These are phyloP conservation scores for Euproctis similis DNA, from an alignment of 2,888 invertebrate species.

Conservation along the genomic window DNA sequence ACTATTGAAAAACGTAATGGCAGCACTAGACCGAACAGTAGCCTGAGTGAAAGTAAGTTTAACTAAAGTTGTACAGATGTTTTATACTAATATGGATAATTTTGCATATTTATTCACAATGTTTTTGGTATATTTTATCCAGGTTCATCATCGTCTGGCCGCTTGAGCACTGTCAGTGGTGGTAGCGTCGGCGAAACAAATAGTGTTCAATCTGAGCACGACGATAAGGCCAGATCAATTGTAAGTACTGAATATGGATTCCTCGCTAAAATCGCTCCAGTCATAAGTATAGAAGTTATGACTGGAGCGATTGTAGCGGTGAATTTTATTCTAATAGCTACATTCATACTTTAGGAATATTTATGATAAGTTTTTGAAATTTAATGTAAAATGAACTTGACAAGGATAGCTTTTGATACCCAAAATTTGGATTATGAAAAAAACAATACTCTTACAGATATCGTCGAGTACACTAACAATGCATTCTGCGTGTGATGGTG, in stretches of 20 bases:
- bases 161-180: conserved; percentile 88
- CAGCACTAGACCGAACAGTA: conserved; percentile 65
- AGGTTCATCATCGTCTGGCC: conserved; percentile 88
- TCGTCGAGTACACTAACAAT: conserved; percentile 64
- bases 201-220: conserved; percentile 89
- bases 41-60: conserved; percentile 64
- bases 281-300: no score
- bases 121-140: background rate
- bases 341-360: no score
- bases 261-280: background rate
- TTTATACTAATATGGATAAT: conserved; percentile 1
- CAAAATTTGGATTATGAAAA: no score
- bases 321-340: no score
- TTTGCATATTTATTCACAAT: no score
- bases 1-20: conserved; percentile 65
- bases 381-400: no score
- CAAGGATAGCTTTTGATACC: no score
- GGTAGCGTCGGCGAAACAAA: conserved; percentile 86
- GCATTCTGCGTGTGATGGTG: conserved; percentile 60
- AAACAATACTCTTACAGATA: conserved; percentile 49
- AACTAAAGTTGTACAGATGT: background rate
- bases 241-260: conserved; percentile 49
- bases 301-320: no score
- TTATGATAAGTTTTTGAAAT: no score
- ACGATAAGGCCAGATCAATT: conserved; percentile 78